phyloP scores from a whole-genome alignment of 2,113 vertebrate genomes.

The Syrmaticus mikado region DNA sequence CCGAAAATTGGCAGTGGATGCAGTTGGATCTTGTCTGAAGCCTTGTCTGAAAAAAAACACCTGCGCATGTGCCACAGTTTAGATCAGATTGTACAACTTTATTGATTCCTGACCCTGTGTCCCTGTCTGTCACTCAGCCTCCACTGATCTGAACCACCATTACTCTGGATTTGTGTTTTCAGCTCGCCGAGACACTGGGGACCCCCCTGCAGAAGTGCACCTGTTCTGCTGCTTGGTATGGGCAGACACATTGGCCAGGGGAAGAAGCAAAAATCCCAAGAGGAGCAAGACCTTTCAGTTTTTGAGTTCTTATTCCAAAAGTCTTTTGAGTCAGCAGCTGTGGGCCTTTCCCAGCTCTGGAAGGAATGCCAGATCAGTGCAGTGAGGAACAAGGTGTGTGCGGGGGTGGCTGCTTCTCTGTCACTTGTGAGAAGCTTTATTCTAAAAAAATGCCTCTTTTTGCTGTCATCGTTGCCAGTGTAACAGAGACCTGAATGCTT shows the following conservation, averaged over 20 bases:
- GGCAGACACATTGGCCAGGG: conserved; percentile 21
- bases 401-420: conserved; percentile 41
- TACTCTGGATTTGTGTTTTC: background rate
- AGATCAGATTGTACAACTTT: background rate
- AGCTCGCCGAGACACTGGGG: background rate
- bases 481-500: conserved; percentile 5
- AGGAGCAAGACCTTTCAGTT: background rate
- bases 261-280: conserved; percentile 40
- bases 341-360: conserved; percentile 40
- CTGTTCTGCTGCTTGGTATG: background rate
- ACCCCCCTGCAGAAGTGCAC: background rate
- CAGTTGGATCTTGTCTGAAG: background rate
- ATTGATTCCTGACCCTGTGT: background rate
- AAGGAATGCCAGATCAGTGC: conserved; percentile 40
- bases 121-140: background rate
- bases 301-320: background rate
- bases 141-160: background rate
- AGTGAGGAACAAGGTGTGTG: conserved; percentile 56
- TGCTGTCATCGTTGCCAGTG: background rate
- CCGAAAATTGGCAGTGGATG: background rate
- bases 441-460: conserved; percentile 18
- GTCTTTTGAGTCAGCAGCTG: conserved; percentile 60
- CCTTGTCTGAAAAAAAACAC: background rate
- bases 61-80: background rate
- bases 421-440: conserved; percentile 42